Conservation (phyloP, 2,113 vertebrate genomes). For the Pyxicephalus adspersus region DNA sequence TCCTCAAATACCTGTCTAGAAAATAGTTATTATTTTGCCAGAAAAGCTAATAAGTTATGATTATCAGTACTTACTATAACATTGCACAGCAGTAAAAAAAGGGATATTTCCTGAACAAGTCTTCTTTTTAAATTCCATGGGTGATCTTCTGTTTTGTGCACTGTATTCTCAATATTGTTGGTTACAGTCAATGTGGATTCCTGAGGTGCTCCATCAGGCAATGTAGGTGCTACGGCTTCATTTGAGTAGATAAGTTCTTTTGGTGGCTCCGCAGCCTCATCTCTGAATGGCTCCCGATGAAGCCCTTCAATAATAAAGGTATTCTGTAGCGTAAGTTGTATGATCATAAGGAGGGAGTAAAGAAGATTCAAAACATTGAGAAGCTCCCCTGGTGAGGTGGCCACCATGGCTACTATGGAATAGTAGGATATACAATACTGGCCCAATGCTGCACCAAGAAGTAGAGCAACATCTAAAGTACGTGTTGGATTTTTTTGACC, state of each 20-base stretch:
- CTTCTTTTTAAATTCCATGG: constrained; percentile 61
- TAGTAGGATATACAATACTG: constrained; percentile 78
- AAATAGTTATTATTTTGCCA: not conserved
- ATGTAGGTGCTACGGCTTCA: constrained; percentile 67
- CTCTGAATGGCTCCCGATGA: constrained; percentile 71
- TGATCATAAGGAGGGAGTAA: constrained; percentile 69
- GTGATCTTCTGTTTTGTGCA: constrained; percentile 43
- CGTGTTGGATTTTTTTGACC: constrained; percentile 77
- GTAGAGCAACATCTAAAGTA: constrained; percentile 75
- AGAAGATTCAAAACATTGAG: constrained; percentile 69
- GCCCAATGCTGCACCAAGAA: constrained; percentile 75
- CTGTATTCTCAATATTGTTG: not conserved
- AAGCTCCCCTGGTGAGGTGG: constrained; percentile 55
- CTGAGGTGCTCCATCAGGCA: constrained; percentile 1
- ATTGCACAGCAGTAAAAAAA: constrained; percentile 74
- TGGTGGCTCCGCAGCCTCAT: constrained; percentile 59
- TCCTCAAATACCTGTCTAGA: no score
- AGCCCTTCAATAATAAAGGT: constrained; percentile 79
- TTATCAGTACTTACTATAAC: constrained; percentile 72
- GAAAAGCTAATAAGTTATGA: not conserved
- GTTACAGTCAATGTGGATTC: not conserved
- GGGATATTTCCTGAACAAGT: constrained; percentile 68
- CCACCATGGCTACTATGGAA: constrained; percentile 72
- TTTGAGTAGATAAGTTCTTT: constrained; percentile 80
- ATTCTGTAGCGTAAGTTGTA: constrained; percentile 77